A percentile compares a stretch with the other conserved stretches of the same genome.
phyloP scores from a whole-genome alignment of 2,113 vertebrate genomes.

The Cyprinus carpio region DNA sequence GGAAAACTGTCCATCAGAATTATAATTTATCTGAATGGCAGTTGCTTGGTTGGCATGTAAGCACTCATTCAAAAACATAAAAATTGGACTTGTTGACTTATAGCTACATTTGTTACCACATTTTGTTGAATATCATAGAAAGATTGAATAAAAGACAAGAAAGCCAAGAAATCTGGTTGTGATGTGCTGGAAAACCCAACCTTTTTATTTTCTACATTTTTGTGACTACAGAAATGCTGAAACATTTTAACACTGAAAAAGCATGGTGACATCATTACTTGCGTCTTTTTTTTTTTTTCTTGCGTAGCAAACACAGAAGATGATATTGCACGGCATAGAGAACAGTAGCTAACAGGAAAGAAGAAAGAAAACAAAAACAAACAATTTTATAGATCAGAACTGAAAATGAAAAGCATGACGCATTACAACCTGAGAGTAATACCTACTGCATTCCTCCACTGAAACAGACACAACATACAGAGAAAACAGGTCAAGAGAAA shows the following conservation, averaged over 20 bases:
- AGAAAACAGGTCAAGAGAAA: slow-evolving; percentile 70
- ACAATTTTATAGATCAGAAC: slow-evolving; percentile 60
- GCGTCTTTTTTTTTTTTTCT: slow-evolving; percentile 81
- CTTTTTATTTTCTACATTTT: slow-evolving; percentile 99
- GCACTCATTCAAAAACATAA: no score
- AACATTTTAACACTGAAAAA: slow-evolving; percentile 98
- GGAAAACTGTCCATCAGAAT: not conserved
- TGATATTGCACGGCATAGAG: slow-evolving; percentile 97
- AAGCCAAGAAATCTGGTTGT: slow-evolving; percentile 73
- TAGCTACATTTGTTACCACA: not conserved
- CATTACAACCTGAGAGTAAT: slow-evolving; percentile 83
- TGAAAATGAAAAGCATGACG: slow-evolving; percentile 78
- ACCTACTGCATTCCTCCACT: slow-evolving; percentile 76
- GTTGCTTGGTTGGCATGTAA: not conserved
- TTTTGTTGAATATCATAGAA: not conserved
- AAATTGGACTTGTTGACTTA: not conserved
- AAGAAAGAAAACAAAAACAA: slow-evolving; percentile 62
- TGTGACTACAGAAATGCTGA: slow-evolving; percentile 98
- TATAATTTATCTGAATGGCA: not conserved
- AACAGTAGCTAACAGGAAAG: slow-evolving; percentile 84
- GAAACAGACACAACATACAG: slow-evolving; percentile 73
- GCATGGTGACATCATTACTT: slow-evolving; percentile 95
- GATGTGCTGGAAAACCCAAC: slow-evolving; percentile 97
- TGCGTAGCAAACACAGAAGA: slow-evolving; percentile 97
- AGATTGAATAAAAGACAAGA: slow-evolving; percentile 6